A percentile compares a stretch with the other conserved stretches of the same genome.
phyloP scores from a whole-genome alignment of 2,888 invertebrate genomes.

The Drosophila phalerata region DNA sequence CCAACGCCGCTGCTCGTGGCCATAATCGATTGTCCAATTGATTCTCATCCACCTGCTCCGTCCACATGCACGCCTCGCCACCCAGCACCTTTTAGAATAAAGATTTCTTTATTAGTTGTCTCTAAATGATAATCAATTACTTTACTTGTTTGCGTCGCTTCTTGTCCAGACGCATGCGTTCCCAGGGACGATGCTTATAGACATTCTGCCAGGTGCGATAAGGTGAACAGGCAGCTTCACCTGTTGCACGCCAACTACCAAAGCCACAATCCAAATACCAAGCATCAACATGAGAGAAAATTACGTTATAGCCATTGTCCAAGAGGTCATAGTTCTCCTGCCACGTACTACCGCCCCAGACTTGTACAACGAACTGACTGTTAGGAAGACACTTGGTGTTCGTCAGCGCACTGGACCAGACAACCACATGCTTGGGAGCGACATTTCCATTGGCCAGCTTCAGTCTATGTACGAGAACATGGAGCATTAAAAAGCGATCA shows the following conservation, averaged over 20 bases:
- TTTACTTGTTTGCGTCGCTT: constrained; percentile 83
- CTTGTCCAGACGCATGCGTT: constrained; percentile 85
- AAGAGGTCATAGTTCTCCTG: constrained; percentile 91
- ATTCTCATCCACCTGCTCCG: constrained; percentile 91
- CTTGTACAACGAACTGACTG: constrained; percentile 89
- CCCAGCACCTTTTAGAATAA: constrained; percentile 86
- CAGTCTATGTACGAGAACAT: constrained; percentile 61
- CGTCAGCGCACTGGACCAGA: constrained; percentile 93
- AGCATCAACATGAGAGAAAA: constrained; percentile 94
- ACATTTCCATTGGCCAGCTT: constrained; percentile 85
- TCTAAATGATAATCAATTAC: not conserved
- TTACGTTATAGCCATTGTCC: constrained; percentile 91
- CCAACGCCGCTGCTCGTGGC: constrained; percentile 93
- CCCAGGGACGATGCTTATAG: constrained; percentile 93
- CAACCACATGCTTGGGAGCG: constrained; percentile 86
- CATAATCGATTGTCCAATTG: constrained; percentile 92
- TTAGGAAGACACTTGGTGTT: constrained; percentile 90
- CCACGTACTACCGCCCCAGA: constrained; percentile 94
- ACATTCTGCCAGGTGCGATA: constrained; percentile 95
- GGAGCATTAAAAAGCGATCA: not conserved
- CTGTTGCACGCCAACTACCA: constrained; percentile 92
- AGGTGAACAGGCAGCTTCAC: constrained; percentile 93
- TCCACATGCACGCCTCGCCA: constrained; percentile 94
- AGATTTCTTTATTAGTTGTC: not conserved
- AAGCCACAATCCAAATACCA: constrained; percentile 96